These are phyloP conservation scores for Sebastes ruberrimus DNA, from an alignment of 2,797 vertebrate species.

Conservation along the genomic window DNA sequence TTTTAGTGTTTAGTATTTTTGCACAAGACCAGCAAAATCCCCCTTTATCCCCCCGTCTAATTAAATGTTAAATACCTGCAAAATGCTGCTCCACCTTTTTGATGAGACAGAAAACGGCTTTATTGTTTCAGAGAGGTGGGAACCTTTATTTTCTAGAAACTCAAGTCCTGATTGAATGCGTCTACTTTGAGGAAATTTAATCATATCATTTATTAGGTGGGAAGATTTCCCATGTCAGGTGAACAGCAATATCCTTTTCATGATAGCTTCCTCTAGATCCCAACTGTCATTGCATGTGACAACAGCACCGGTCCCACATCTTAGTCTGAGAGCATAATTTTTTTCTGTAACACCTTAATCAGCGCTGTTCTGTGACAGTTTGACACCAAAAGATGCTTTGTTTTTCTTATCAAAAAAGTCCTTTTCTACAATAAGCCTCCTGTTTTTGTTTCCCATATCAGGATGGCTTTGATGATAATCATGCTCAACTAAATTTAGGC, in stretches of 20 bases:
- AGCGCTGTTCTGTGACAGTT: constrained; percentile 59
- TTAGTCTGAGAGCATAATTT: constrained; percentile 7
- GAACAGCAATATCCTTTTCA: constrained; percentile 44
- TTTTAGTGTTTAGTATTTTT: constrained; percentile 2
- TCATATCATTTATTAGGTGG: constrained; percentile 38
- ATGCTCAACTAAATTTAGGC: constrained; percentile 73
- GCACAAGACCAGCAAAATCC: not conserved
- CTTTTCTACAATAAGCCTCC: constrained; percentile 31
- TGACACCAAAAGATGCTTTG: constrained; percentile 65
- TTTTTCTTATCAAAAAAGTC: constrained; percentile 46
- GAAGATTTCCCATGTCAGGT: constrained; percentile 60
- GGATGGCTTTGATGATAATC: constrained; percentile 62
- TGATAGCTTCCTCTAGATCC: constrained; percentile 34
- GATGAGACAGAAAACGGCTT: not conserved
- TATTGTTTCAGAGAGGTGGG: not conserved
- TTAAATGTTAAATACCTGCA: constrained; percentile 34
- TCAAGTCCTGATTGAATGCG: constrained; percentile 19
- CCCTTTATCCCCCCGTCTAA: not conserved
- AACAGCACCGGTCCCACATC: constrained; percentile 33
- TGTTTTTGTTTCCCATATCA: constrained; percentile 55
- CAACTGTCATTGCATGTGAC: constrained; percentile 59
- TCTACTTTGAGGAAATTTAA: constrained; percentile 26
- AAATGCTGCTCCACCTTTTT: not conserved
- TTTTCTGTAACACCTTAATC: constrained; percentile 60
- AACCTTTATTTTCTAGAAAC: constrained; percentile 30